Conservation (phyloP, 2,888 invertebrate genomes). For the Polydrusus pterygomalis region DNA sequence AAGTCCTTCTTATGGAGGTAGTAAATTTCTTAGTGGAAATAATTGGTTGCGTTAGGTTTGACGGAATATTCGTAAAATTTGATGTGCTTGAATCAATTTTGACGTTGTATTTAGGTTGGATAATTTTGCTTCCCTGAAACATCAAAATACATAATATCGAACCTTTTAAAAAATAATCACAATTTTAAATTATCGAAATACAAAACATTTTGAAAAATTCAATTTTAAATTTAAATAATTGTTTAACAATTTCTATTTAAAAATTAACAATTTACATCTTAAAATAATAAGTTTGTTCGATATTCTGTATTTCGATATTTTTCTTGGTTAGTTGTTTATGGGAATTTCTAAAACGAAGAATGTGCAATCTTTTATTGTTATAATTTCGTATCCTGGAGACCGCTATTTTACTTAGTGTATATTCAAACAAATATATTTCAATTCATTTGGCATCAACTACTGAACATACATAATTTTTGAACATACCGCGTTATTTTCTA, state of each 20-base stretch:
- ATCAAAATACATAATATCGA: slow-evolving; percentile 13
- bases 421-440: too few species aligned
- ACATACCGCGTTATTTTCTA: too few species aligned
- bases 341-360: too few species aligned
- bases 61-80: slow-evolving; percentile 28
- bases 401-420: too few species aligned
- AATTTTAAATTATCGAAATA: not conserved
- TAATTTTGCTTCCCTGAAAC: not conserved
- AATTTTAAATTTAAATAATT: too few species aligned
- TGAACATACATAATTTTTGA: too few species aligned
- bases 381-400: too few species aligned
- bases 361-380: too few species aligned
- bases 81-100: slow-evolving; percentile 31
- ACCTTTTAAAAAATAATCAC: not conserved
- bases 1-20: slow-evolving; percentile 43
- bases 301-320: slow-evolving; percentile 13
- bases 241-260: not conserved
- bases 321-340: not conserved
- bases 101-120: slow-evolving; percentile 29
- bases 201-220: not conserved
- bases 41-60: slow-evolving; percentile 43
- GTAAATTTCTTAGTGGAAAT: slow-evolving; percentile 36
- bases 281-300: not conserved
- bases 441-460: too few species aligned
- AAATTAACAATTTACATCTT: too few species aligned